A percentile compares a stretch with the other conserved stretches of the same genome.
These are phyloP conservation scores for Cryptotermes secundus DNA, from an alignment of 1,140 invertebrate species.

Conservation along the genomic window DNA sequence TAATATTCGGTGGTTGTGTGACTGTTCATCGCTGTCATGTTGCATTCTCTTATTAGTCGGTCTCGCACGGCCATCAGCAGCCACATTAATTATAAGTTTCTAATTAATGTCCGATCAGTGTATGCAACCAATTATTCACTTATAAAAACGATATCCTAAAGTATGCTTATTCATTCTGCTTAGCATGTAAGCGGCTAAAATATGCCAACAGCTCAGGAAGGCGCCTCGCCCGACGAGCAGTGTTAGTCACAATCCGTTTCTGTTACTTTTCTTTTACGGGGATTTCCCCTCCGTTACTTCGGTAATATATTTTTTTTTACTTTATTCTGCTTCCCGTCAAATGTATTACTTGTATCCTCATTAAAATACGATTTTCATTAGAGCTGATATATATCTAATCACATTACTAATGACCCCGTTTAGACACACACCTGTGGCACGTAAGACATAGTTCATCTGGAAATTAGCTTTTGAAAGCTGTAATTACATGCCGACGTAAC, in stretches of 20 bases:
- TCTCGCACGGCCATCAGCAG: too few species aligned
- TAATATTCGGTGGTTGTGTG: too few species aligned
- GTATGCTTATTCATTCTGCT: background rate
- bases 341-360: background rate
- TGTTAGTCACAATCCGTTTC: background rate
- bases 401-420: background rate
- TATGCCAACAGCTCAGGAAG: background rate
- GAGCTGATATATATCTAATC: background rate
- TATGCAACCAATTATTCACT: too few species aligned
- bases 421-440: too few species aligned
- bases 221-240: background rate
- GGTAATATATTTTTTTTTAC: background rate
- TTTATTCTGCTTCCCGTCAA: background rate
- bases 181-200: background rate
- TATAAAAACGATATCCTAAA: too few species aligned
- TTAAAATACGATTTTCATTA: background rate
- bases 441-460: background rate
- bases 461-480: background rate
- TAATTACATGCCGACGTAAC: background rate
- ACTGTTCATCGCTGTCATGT: too few species aligned
- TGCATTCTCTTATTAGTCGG: too few species aligned
- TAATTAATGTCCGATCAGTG: too few species aligned
- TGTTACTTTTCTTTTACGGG: background rate
- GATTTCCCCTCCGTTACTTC: background rate
- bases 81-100: too few species aligned